phyloP scores from a whole-genome alignment of 2,113 vertebrate genomes.

The Chrysochloris asiatica region DNA sequence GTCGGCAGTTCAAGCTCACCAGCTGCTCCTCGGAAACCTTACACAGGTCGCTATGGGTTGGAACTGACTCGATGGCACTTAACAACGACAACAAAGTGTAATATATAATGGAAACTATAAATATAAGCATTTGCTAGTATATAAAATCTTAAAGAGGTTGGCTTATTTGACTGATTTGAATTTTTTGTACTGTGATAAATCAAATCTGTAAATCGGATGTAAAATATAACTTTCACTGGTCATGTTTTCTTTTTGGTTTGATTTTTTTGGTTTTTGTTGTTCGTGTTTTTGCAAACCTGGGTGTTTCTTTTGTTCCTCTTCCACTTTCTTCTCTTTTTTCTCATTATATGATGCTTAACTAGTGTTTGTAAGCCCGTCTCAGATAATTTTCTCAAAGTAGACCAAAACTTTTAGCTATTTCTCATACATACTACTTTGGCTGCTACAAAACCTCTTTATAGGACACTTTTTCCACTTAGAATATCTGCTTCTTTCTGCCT shows the following conservation, averaged over 20 bases:
- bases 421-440: not conserved
- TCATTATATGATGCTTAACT: not conserved
- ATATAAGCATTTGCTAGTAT: not conserved
- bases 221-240: not conserved
- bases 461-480: not conserved
- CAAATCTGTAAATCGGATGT: not conserved
- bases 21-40: too few relatives aligned
- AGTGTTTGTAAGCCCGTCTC: not conserved
- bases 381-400: not conserved
- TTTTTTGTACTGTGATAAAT: slow-evolving; percentile 13
- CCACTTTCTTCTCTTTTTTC: not conserved
- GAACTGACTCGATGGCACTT: too few relatives aligned
- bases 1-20: too few relatives aligned
- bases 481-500: not conserved
- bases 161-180: not conserved
- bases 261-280: not conserved
- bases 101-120: slow-evolving; percentile 35
- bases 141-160: not conserved
- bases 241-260: not conserved
- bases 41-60: too few relatives aligned
- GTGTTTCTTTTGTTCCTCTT: not conserved
- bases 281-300: slow-evolving; percentile 2
- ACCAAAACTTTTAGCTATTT: not conserved
- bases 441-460: not conserved
- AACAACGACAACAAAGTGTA: too few relatives aligned